Evolutionary conservation across 2,797 vertebrate genomes (phyloP).

Genomic region (Mus caroli): DNA sequence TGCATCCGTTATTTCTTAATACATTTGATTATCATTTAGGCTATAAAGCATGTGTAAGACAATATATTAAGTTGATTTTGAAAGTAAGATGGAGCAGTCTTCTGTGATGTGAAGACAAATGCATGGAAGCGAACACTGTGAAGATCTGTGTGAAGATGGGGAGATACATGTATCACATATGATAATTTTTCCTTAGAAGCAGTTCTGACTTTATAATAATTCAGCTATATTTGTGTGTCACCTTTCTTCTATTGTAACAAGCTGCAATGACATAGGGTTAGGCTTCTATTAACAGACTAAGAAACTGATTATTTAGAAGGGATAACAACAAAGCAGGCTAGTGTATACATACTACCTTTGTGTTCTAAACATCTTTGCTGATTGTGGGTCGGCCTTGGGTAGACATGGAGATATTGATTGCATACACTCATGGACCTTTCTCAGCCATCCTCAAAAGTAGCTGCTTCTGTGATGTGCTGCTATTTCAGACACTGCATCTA

Average conservation of each 20-base stretch:
- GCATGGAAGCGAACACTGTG: no score
- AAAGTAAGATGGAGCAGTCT: no score
- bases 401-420: accelerated
- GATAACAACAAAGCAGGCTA: background rate
- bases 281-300: background rate
- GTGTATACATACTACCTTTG: accelerated
- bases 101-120: no score
- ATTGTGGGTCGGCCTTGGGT: accelerated
- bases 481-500: background rate
- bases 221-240: background rate
- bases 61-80: no score
- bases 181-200: background rate
- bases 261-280: background rate
- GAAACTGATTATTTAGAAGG: background rate
- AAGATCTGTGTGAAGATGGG: no score
- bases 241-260: background rate
- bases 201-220: slow-evolving; percentile 10
- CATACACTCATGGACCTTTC: background rate
- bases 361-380: background rate
- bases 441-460: accelerated
- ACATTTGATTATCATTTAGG: background rate
- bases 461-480: accelerated
- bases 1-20: background rate
- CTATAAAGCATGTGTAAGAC: no score
- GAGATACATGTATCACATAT: no score